A percentile compares a stretch with the other conserved stretches of the same genome.
Evolutionary conservation across 1,140 invertebrate species (phyloP).

Genomic region (Dendroctonus valens): DNA sequence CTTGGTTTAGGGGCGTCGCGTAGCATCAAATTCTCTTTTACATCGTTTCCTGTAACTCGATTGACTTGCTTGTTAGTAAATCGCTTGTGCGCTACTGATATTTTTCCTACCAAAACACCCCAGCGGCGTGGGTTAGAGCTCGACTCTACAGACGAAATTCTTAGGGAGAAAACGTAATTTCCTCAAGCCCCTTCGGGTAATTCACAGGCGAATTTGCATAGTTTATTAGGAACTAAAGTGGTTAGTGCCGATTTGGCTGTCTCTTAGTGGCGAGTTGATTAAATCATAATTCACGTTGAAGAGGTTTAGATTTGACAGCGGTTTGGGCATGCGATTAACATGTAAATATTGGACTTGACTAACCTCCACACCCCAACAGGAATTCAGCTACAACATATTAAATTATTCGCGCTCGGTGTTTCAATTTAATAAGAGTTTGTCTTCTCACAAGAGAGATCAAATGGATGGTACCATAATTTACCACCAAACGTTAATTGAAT

Average conservation of each 20-base stretch:
- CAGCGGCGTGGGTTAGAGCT: too few relatives aligned
- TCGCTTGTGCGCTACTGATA: too few relatives aligned
- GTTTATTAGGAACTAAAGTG: conserved; percentile 28
- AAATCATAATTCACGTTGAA: conserved; percentile 26
- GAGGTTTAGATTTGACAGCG: conserved; percentile 19
- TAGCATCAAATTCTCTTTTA: too few relatives aligned
- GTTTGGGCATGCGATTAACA: conserved; percentile 6
- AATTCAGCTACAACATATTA: too few relatives aligned
- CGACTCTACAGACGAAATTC: neutral
- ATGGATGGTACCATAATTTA: too few relatives aligned
- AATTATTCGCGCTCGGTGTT: too few relatives aligned
- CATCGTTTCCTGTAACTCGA: too few relatives aligned
- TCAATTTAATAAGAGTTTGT: neutral
- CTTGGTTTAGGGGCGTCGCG: too few relatives aligned
- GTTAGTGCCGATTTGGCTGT: conserved; percentile 26
- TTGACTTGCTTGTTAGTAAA: too few relatives aligned
- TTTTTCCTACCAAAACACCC: too few relatives aligned
- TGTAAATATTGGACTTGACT: conserved; percentile 1
- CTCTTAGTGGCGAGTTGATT: conserved; percentile 21
- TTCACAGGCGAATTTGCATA: conserved; percentile 32
- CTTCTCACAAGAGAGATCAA: neutral
- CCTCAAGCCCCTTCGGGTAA: conserved; percentile 19
- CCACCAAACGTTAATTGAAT: too few relatives aligned
- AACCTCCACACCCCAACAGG: too few relatives aligned
- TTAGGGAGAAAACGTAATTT: conserved; percentile 27